Evolutionary conservation across 2,113 vertebrate genomes (phyloP).

Genomic region (Emydocephalus ijimae): DNA sequence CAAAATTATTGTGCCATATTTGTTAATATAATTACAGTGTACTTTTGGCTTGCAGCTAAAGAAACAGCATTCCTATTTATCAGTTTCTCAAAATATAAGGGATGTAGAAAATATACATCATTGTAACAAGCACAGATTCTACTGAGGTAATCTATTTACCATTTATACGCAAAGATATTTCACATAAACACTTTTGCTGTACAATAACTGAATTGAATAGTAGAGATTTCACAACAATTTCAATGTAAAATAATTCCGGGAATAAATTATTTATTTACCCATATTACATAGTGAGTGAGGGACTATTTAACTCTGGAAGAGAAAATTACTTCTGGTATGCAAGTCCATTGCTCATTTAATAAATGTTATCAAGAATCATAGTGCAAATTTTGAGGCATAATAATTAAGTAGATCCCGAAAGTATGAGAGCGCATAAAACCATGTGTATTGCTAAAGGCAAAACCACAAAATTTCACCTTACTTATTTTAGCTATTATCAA

Average conservation of each 20-base stretch:
- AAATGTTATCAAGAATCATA: constrained; percentile 1
- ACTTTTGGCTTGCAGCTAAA: constrained; percentile 36
- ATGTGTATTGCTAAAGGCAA: not conserved
- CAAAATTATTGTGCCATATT: constrained; percentile 49
- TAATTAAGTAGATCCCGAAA: not conserved
- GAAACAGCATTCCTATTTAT: constrained; percentile 36
- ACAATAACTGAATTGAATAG: not conserved
- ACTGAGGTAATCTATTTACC: not conserved
- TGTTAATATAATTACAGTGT: constrained; percentile 56
- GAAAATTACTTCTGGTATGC: not conserved
- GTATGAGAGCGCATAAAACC: not conserved
- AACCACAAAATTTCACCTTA: not conserved
- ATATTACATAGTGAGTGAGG: not conserved
- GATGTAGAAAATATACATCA: constrained; percentile 13
- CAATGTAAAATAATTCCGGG: constrained; percentile 8
- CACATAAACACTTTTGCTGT: not conserved
- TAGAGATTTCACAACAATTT: not conserved
- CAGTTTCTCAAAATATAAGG: constrained; percentile 18
- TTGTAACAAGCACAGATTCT: not conserved
- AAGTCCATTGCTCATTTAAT: fast-evolving
- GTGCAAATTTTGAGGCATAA: not conserved
- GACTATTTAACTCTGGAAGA: not conserved
- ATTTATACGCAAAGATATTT: not conserved
- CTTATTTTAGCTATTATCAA: not conserved
- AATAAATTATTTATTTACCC: constrained; percentile 4